Evolutionary conservation across 2,797 vertebrate genomes (phyloP).

Genomic region (Paguma larvata): DNA sequence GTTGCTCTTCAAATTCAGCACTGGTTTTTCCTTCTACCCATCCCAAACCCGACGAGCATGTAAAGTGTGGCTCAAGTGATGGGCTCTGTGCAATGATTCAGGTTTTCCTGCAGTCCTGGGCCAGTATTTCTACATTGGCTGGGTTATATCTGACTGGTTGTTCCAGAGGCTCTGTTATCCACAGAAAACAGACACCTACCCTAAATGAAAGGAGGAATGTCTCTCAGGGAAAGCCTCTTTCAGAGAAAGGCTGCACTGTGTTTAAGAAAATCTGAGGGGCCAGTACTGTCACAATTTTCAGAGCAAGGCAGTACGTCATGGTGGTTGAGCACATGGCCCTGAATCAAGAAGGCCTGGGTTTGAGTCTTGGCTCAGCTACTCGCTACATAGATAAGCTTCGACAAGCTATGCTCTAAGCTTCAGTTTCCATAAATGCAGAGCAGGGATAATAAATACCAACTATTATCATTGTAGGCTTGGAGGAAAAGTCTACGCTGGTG

Average conservation of each 20-base stretch:
- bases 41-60: neutral
- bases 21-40: neutral
- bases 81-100: conserved; percentile 6
- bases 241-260: neutral
- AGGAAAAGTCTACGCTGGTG: neutral
- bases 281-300: neutral
- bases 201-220: neutral
- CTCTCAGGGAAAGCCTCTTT: neutral
- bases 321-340: neutral
- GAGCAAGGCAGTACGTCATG: neutral
- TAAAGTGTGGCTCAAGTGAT: neutral
- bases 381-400: neutral
- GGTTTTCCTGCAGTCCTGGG: conserved; percentile 34
- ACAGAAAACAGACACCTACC: neutral
- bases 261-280: neutral
- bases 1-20: neutral
- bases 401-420: neutral
- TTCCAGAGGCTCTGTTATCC: neutral
- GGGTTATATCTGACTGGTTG: neutral
- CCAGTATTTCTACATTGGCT: neutral
- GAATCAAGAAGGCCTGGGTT: neutral
- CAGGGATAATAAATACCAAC: neutral
- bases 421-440: neutral
- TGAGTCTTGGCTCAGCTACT: conserved; percentile 14
- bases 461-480: neutral